Conservation (phyloP, 2,113 vertebrate species). For the Triplophysa siluroides region DNA sequence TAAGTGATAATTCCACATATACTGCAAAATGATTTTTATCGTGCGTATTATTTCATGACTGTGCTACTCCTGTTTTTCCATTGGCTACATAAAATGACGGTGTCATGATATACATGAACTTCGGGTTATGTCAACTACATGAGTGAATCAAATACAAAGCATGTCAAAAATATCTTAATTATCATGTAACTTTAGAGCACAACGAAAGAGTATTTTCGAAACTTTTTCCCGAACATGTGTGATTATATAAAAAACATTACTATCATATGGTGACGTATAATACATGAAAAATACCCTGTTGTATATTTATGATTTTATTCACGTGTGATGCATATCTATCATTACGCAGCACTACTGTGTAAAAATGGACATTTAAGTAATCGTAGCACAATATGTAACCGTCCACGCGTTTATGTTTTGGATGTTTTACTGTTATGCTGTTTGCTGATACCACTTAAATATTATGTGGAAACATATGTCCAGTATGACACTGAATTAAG, state of each 20-base stretch:
- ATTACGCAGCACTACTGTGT: neutral
- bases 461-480: neutral
- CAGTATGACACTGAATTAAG: neutral
- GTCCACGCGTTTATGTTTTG: neutral
- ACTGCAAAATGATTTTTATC: conserved; percentile 4
- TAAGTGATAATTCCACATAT: neutral
- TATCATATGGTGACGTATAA: neutral
- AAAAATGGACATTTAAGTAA: neutral
- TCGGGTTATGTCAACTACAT: neutral
- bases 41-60: neutral
- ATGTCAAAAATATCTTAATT: conserved; percentile 25
- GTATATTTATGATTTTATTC: neutral
- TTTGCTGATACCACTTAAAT: neutral
- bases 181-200: conserved; percentile 1
- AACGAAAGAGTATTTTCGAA: no score
- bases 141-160: neutral
- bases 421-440: neutral
- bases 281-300: neutral
- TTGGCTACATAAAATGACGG: neutral
- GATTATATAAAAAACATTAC: neutral
- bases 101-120: conserved; percentile 16
- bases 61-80: neutral
- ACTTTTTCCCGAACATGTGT: neutral
- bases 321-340: no score
- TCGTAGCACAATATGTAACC: neutral